Evolutionary conservation across 1,140 invertebrate species (phyloP), one percentile per base, ranked within the genome.

Genomic region (Aphelinus atriplicis): DNA sequence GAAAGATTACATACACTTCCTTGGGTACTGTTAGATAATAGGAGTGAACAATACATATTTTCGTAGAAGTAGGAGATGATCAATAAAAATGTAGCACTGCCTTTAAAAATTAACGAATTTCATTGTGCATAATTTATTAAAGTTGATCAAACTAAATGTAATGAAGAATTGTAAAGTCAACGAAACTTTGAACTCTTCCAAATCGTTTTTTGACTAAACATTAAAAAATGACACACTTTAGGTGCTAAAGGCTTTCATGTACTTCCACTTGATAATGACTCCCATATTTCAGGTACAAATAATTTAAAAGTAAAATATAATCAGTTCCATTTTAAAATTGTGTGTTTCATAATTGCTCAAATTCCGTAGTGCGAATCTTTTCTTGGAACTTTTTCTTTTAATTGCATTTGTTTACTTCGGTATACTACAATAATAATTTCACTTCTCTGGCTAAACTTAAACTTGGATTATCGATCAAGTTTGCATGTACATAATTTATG

Each of bases 181-280:
- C 26, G 26, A 26, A 26, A 26, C 26, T 26, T 26, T 26, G 26
- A 26, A 26, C 26, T 26, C 26, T 26, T 26, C 26, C 26, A 26
- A 26, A 26, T 26, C 26, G 26, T 26, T 26, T 26, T 26, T 26
- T 26, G 26, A 26, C 26, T 26, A 26, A 26, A 26, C 26, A 26
- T 26, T 26, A 26, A 26, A 26, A 26, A 26, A 26, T 26, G 26
- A 26, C n/a, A 9, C 50, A 47, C n/a, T 51, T 65, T 43, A 7
- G 63, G 63, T 65, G 63, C 63, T 53, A 26, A 53, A 53, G 42
- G 63, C 63, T 51, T 26, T 50, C 4, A 43, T 51, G 63, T 65
- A 51, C 63, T 65, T 65, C 26, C 63, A 65, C n/a, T 53, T 53
- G 48, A 53, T 43, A 63, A 9, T 47, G 46, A 63, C 61, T 63